phyloP scores from a whole-genome alignment of 2,797 vertebrate species.

The Coilia nasus region DNA sequence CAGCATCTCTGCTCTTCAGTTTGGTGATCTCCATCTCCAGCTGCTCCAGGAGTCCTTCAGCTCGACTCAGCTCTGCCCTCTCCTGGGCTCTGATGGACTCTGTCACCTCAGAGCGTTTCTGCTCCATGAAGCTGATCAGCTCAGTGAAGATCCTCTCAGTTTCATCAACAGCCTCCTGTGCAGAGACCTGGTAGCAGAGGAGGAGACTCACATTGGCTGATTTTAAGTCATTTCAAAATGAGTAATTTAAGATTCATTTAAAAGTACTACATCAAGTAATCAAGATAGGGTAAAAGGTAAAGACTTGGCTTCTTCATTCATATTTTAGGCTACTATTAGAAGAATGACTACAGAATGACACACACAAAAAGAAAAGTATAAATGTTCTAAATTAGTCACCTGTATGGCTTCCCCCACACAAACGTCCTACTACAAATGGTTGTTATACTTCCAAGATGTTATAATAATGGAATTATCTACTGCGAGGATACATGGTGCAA shows the following conservation, averaged over 20 bases:
- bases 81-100: constrained; percentile 3
- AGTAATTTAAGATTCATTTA: too few relatives aligned
- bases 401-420: too few relatives aligned
- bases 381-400: too few relatives aligned
- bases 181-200: not conserved
- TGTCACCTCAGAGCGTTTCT: not conserved
- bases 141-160: not conserved
- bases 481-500: not conserved
- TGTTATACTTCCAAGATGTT: not conserved
- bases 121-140: not conserved
- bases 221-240: too few relatives aligned
- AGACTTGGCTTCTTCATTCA: too few relatives aligned
- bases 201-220: not conserved
- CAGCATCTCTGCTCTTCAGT: not conserved
- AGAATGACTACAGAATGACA: too few relatives aligned
- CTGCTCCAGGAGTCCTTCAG: not conserved
- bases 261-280: too few relatives aligned
- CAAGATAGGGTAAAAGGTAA: too few relatives aligned
- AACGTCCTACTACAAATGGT: too few relatives aligned
- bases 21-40: not conserved
- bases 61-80: not conserved
- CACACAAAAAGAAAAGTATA: too few relatives aligned
- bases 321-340: too few relatives aligned
- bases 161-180: not conserved
- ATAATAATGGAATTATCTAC: not conserved